These are phyloP conservation scores for Yponomeuta malinellus DNA, from an alignment of 2,888 invertebrate species.

Conservation along the genomic window DNA sequence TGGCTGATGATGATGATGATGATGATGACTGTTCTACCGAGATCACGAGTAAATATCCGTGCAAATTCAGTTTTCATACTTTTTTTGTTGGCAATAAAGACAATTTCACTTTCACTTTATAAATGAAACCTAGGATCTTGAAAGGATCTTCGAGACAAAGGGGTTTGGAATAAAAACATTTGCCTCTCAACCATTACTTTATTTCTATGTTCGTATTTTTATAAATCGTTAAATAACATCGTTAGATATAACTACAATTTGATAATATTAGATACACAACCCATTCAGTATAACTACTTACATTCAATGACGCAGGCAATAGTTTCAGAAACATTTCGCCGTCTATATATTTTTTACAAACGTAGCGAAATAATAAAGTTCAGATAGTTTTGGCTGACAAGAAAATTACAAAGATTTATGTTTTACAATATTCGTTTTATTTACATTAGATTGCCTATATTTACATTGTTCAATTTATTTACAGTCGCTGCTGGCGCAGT, in stretches of 20 bases:
- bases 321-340: conserved; percentile 18
- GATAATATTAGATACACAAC: conserved; percentile 72
- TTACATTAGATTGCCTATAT: conserved; percentile 17
- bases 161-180: background rate
- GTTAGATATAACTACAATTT: conserved; percentile 58
- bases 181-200: conserved; percentile 36
- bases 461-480: conserved; percentile 20
- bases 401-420: conserved; percentile 14
- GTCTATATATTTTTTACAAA: conserved; percentile 8
- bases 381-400: conserved; percentile 16
- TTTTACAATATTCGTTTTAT: conserved; percentile 1
- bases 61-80: too few relatives aligned
- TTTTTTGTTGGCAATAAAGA: too few relatives aligned
- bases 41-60: too few relatives aligned
- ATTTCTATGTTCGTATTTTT: conserved; percentile 50
- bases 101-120: too few relatives aligned
- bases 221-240: conserved; percentile 65
- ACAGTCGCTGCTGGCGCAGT: conserved; percentile 8
- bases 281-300: conserved; percentile 59
- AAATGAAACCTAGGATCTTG: too few relatives aligned
- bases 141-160: too few relatives aligned
- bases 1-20: too few relatives aligned
- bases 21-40: too few relatives aligned
- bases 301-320: conserved; percentile 36
- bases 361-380: conserved; percentile 16